A percentile compares a stretch with the other conserved stretches of the same genome.
These are phyloP conservation scores for Corythornis cristatus DNA, from an alignment of 2,113 vertebrate genomes.

Conservation along the genomic window DNA sequence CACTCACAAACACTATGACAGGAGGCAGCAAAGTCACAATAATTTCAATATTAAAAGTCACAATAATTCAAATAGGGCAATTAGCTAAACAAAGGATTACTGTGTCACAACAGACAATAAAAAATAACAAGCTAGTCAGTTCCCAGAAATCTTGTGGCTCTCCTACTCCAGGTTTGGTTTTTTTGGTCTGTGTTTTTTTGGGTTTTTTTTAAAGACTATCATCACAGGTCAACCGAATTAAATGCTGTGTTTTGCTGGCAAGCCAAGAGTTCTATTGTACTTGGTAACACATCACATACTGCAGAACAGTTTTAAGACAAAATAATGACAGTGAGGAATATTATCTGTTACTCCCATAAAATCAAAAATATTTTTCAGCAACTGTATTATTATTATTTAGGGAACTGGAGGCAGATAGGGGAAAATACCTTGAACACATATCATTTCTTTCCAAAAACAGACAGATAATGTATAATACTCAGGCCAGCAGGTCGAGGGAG, in stretches of 20 bases:
- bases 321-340: not conserved
- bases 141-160: not conserved
- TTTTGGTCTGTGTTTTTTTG: not conserved
- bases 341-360: not conserved
- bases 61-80: slow-evolving; percentile 13
- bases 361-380: not conserved
- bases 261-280: not conserved
- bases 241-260: not conserved
- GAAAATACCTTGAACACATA: not conserved
- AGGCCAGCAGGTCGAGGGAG: no score
- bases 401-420: not conserved
- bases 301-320: not conserved
- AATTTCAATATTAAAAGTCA: slow-evolving; percentile 15
- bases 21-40: slow-evolving; percentile 34
- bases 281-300: not conserved
- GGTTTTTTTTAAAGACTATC: not conserved
- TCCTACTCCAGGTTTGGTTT: not conserved
- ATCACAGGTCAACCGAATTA: not conserved
- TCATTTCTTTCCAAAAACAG: not conserved
- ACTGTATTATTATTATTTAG: not conserved
- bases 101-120: slow-evolving; percentile 5
- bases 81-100: slow-evolving; percentile 13
- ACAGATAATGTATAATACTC: not conserved
- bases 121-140: not conserved
- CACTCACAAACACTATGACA: slow-evolving; percentile 7